Conservation (phyloP, 2,888 invertebrate genomes). For the Eustalomyia histrio region DNA sequence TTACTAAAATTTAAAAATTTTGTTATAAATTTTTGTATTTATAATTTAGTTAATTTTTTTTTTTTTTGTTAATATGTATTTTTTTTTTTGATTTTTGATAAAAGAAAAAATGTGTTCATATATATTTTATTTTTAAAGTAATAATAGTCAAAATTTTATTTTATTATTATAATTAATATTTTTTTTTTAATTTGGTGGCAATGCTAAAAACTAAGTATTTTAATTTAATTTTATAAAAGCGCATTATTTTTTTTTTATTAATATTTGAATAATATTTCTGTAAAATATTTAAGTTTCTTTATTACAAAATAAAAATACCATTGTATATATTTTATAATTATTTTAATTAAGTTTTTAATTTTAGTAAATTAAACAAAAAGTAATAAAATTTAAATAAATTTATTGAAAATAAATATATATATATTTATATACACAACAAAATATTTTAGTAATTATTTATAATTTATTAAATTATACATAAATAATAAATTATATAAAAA, state of each 20-base stretch:
- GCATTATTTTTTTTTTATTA: conserved; percentile 33
- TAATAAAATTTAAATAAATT: conserved; percentile 22
- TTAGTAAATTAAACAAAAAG: conserved; percentile 45
- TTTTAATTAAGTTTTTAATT: conserved; percentile 47
- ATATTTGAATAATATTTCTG: conserved; percentile 22
- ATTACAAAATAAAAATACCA: conserved; percentile 3
- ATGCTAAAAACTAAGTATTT: conserved; percentile 63
- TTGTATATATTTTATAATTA: conserved; percentile 33
- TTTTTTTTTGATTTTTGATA: conserved; percentile 1
- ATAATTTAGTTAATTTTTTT: conserved; percentile 18
- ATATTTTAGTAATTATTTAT: conserved; percentile 49
- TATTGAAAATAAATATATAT: conserved; percentile 28
- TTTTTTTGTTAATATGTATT: conserved; percentile 22
- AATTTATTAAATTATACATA: conserved; percentile 35
- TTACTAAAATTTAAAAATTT: not conserved
- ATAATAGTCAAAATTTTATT: conserved; percentile 27
- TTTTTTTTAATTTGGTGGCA: conserved; percentile 37
- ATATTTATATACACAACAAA: conserved; percentile 37
- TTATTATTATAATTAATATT: conserved; percentile 4
- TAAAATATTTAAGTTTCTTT: conserved; percentile 1
- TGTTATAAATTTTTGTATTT: not conserved
- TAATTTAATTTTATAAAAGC: conserved; percentile 48
- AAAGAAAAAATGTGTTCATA: conserved; percentile 35
- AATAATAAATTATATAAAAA: not conserved
- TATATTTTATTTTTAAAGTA: conserved; percentile 21